Evolutionary conservation across 2,797 vertebrate species (phyloP), one percentile per base, ranked within the genome.

Genomic region (Gambelia wislizenii): DNA sequence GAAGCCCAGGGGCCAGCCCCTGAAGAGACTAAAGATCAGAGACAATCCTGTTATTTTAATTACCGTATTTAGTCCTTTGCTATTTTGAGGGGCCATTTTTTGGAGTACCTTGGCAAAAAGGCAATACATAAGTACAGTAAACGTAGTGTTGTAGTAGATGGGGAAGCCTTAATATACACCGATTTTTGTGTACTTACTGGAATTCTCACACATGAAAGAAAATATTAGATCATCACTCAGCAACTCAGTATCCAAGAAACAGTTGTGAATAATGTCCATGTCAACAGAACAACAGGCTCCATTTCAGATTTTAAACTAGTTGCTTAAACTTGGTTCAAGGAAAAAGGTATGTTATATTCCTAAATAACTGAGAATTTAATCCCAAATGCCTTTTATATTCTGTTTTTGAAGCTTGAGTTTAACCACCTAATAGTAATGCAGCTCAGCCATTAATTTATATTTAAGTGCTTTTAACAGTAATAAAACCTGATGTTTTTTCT

Each of bases 161-260:
- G 54, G 27, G 52, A 82, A 82, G 30, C 4, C 49, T 10, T 69
- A 44, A 39, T 16, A n/a, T 13, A 39, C 44, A 44, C 44, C 56
- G 54, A 49, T 49, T 83, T 88, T 54, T 59, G 16, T 20, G 13
- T 18, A 59, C n/a, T 85, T 89, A 61, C 16, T 72, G 25, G 52
- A 81, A 42, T 13, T 80, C 54, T 42, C 42, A 52, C 36, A 39
- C n/a, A 30, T 52, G 8, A 18, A 74, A 61, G 22, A 47, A 81
- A 85, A 42, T 52, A 83, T 79, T 80, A 74, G 64, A 59, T 70
- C 74, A 70, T 74, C n/a, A 25, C 14, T 74, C 52, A 74, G 74
- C 6, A 14, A 78, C 70, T 42, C 13, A 39, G 3, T 52, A 61
- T 74, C 69, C 52, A 33, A 67, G 42, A 59, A 80, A 30, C 47